Base-by-base conservation (phyloP, 2,888 invertebrate genomes). In the Clepsis dumicolana region DNA sequence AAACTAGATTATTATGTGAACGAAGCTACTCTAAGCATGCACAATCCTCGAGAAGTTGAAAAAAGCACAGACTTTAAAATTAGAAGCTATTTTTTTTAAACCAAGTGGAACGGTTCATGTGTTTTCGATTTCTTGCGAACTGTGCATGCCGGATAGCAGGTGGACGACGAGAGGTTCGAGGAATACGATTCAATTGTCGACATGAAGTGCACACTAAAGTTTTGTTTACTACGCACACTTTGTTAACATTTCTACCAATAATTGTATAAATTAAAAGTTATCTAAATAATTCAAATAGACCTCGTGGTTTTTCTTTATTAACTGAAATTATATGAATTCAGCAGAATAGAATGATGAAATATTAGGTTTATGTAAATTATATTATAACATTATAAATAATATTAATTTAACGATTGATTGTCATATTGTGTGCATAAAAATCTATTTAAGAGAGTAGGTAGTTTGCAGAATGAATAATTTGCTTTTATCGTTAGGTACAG, bases 331-430 rank as follows among this genome's bases (percentile, higher is more conserved):
- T 79, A 80, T 75, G 75, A 74, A 74, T 80, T 81, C 77, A 80
- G 75, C 79, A 73, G 69, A 74, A 73, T 68, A 76, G 75, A 60
- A 18, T 18, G 16, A 29, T 41, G 29, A 44, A 38, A 44, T 21
- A 25, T 53, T 86, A 86, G 85, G 80, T 48, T 61, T 66, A 56
- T 53, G 32, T 61, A 48, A 66, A 54, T 35, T 89, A 89, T 89
- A 54, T 35, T 89, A 89, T 89, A 16, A 44, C 44, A 16, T 44
- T 44, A 8, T 16, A n/a, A 16, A 5, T 44, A 44, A 16, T 87
- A 24, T 88, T 87, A 84, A 86, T 86, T 83, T 83, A 86, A 79
- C 74, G 84, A 88, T 84, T 89, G 88, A 86, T 87, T 87, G 86
- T 86, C 84, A 76, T 84, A 85, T 87, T 85, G 86, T 82, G 86